Evolutionary conservation across 2,797 vertebrate genomes (phyloP).

Genomic region (Steatocranus sp.): DNA sequence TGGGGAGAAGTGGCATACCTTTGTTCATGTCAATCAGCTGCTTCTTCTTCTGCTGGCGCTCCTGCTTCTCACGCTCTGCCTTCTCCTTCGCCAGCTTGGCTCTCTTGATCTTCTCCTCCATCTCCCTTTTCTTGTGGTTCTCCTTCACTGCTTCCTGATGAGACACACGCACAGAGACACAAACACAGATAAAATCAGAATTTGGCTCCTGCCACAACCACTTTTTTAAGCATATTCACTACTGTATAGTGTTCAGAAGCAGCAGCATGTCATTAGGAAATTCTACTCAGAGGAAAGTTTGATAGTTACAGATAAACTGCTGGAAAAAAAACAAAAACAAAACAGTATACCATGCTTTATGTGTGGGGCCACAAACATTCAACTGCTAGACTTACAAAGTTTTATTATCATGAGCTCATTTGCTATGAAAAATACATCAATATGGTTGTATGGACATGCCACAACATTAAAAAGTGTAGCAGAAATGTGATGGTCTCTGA

Average conservation of each 20-base stretch:
- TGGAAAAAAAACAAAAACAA: conserved; percentile 6
- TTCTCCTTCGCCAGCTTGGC: conserved; percentile 97
- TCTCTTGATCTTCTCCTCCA: conserved; percentile 95
- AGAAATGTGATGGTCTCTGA: conserved; percentile 5
- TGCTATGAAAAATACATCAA: conserved; percentile 30
- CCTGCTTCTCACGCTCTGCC: conserved; percentile 91
- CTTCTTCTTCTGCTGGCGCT: conserved; percentile 96
- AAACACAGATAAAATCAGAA: conserved; percentile 51
- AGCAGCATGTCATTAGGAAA: conserved; percentile 47
- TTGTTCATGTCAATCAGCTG: conserved; percentile 98
- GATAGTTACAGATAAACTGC: conserved; percentile 51
- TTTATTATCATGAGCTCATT: conserved; percentile 7
- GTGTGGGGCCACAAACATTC: not conserved
- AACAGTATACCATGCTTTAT: conserved; percentile 39
- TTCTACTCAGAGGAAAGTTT: conserved; percentile 46
- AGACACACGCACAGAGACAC: conserved; percentile 18
- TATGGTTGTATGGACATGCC: not conserved
- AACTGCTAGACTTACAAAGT: not conserved
- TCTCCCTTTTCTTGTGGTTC: conserved; percentile 94
- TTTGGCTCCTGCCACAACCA: conserved; percentile 30
- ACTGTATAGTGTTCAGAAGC: conserved; percentile 30
- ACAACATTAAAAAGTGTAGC: not conserved
- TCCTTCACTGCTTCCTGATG: conserved; percentile 93
- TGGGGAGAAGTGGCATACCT: conserved; percentile 78
- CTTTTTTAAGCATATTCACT: conserved; percentile 34